Evolutionary conservation across 2,888 invertebrate species (phyloP), one percentile per base, ranked within the genome.

Genomic region (Petrolisthes cinctipes): DNA sequence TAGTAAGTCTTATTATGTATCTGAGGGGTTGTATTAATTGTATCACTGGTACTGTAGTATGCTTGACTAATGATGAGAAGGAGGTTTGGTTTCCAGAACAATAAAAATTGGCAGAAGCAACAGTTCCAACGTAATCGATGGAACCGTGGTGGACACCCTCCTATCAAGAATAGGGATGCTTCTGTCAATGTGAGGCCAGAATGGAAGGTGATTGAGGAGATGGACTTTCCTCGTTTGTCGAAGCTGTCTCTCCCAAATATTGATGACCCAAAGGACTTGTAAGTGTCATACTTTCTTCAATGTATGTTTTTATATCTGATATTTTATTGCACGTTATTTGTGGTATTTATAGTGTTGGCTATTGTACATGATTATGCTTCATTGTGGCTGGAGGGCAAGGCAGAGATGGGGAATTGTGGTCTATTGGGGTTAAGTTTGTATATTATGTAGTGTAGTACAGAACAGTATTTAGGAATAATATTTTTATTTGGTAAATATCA

Each of bases 131-230:
- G 95, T 20, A 93, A 94, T 88, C 93, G 94, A 6, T 94, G 94
- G 91, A 93, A 94, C 91, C 89, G 86, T 9, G 75, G 90, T 53
- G 89, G 92, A 56, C 92, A 93, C 92, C 92, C 96, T 37, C 97
- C 97, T 6, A 96, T 97, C 92, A 98, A 98, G 93, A 97, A 97
- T 91, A 95, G 99, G 73, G 98, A 99, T 93, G 98, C 99, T 3
- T 99, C 99, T 0, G 99, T 99, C 0, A 97, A 97, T 85, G 98
- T 99, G 0, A 95, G 97, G 76, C 97, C 99, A 9, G 97, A 98
- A 91, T 99, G 99, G 99, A 95, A 95, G 86, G 98, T 99, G 4
- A 97, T 99, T 91, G 97, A 97, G 92, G 99, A 99, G 92, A 98
- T 99, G 96, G 99, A 99, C 94, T 99, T 99, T 93, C 97, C 97